Evolutionary conservation across 2,797 vertebrate species (phyloP).

Genomic region (Syndactyla subalaris): DNA sequence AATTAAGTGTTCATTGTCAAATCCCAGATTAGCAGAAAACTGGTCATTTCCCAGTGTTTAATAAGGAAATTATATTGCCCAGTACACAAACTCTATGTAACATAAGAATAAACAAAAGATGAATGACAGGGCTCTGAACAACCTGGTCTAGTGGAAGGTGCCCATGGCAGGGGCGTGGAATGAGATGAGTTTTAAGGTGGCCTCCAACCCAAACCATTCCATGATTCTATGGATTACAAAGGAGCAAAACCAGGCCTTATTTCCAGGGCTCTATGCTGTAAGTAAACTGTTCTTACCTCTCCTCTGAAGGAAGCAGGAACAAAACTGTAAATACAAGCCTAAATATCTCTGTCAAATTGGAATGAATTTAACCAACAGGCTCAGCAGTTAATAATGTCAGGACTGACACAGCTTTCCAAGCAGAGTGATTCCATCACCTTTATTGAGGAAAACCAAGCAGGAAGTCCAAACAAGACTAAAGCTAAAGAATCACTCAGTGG

Average conservation of each 20-base stretch:
- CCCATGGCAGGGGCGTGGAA: not conserved
- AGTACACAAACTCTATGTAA: not conserved
- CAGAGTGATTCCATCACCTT: not conserved
- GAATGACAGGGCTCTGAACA: not conserved
- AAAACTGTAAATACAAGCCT: not conserved
- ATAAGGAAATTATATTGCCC: not conserved
- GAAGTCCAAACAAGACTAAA: not conserved
- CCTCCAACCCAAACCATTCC: not conserved
- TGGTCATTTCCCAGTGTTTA: not conserved
- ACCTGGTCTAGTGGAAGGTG: not conserved
- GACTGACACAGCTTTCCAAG: not conserved
- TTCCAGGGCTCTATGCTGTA: not conserved
- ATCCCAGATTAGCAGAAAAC: not conserved
- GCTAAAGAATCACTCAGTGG: not conserved
- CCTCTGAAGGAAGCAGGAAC: not conserved
- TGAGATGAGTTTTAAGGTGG: not conserved
- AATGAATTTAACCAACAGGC: not conserved
- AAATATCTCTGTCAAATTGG: not conserved
- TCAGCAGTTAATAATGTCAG: not conserved
- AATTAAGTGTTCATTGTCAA: not conserved
- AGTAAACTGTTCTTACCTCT: not conserved
- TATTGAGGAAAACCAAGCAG: not conserved
- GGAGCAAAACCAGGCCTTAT: not conserved
- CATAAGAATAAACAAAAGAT: not conserved
- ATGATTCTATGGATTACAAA: not conserved